Evolutionary conservation across 2,888 invertebrate species (phyloP).

Genomic region (Choreutis nemorana): DNA sequence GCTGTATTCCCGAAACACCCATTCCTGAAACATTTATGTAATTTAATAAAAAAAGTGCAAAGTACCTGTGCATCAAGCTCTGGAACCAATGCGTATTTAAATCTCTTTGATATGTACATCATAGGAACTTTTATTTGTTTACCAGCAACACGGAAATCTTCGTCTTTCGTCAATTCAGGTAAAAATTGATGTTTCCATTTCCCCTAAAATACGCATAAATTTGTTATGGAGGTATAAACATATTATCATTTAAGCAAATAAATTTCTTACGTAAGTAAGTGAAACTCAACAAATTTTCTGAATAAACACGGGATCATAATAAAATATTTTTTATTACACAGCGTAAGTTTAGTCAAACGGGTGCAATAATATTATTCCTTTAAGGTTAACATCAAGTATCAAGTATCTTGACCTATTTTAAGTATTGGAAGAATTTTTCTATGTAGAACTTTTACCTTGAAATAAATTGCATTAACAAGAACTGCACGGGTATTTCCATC

Average conservation of each 20-base stretch:
- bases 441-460: conserved; percentile 63
- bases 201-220: conserved; percentile 50
- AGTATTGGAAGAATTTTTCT: neutral
- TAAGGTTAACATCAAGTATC: neutral
- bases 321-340: no score
- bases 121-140: conserved; percentile 69
- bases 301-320: no score
- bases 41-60: conserved; percentile 1
- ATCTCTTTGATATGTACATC: conserved; percentile 68
- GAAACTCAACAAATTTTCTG: no score
- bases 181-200: conserved; percentile 74
- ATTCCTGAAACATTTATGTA: conserved; percentile 1
- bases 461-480: conserved; percentile 85
- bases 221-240: no score
- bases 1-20: no score
- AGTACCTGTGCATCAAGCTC: conserved; percentile 40
- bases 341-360: no score
- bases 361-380: no score
- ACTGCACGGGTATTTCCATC: conserved; percentile 66
- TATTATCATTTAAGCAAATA: no score
- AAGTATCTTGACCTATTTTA: neutral
- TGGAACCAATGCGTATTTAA: conserved; percentile 31
- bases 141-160: conserved; percentile 69
- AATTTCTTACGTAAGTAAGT: no score
- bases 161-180: conserved; percentile 51